A percentile compares a stretch with the other conserved stretches of the same genome.
These are phyloP conservation scores for Loxodonta africana DNA, from an alignment of 2,113 vertebrate species.

Conservation along the genomic window DNA sequence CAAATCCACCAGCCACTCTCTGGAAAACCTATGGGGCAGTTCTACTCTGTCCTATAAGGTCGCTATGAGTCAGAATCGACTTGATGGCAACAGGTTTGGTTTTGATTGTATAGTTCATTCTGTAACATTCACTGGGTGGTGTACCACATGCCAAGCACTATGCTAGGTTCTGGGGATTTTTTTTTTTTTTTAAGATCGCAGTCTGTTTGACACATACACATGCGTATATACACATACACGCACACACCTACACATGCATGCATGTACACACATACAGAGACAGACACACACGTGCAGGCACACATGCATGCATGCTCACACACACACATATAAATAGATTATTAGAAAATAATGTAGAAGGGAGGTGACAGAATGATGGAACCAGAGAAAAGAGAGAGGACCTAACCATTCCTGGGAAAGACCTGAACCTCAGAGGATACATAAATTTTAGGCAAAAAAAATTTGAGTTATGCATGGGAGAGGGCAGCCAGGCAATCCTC, in stretches of 20 bases:
- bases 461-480: accelerated
- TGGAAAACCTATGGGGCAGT: too few species aligned
- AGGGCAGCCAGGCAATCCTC: background rate
- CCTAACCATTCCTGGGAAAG: background rate
- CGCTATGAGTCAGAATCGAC: too few species aligned
- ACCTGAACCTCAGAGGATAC: background rate
- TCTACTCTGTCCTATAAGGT: too few species aligned
- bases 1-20: too few species aligned
- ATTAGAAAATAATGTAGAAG: background rate
- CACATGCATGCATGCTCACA: too few species aligned
- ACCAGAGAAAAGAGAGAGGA: background rate
- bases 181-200: background rate
- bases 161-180: background rate
- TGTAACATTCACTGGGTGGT: background rate
- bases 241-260: too few species aligned
- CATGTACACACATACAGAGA: too few species aligned
- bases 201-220: background rate
- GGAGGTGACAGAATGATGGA: background rate
- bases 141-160: background rate
- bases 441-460: background rate
- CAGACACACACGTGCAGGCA: too few species aligned
- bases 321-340: background rate
- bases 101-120: background rate
- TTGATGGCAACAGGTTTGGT: too few species aligned
- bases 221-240: too few species aligned